Base-by-base conservation (phyloP, 2,797 vertebrate species). In the Danio tinwini region DNA sequence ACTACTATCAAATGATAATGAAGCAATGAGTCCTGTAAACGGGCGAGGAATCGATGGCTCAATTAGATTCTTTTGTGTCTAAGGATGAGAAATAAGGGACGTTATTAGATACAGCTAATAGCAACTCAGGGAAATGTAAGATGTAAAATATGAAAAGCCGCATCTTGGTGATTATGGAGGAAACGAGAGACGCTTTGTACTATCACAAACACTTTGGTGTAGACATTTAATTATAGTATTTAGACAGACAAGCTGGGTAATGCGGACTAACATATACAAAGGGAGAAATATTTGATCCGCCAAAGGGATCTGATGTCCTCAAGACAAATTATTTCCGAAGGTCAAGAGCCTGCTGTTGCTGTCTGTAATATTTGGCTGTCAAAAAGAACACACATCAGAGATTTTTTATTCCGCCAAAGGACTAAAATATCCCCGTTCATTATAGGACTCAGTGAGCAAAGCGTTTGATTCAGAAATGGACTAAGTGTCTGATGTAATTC, bases 361-460 rank as follows among this genome's bases (percentile, higher is more conserved):
- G 6, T 63, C 45, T 71, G 50, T 19, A 69, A 75, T 81, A 50
- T 82, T 71, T 55, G 59, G 47, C 21, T 50, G 39, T 70, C 72
- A 64, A 65, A 72, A 49, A n/a, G 65, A 53, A 21, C n/a, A 39
- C 6, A 2, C 29, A 39, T 74, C 17, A 44, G 17, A 55, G 52
- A 72, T 61, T 82, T 81, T 81, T 70, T 61, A 69, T 40, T 64
- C 58, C 9, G 82, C 87, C 59, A 87, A 75, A 87, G 85, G 82
- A 84, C 16, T 49, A 86, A 84, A 86, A 87, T 87, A 65, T 47
- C 45, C 11, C 59, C 78, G 79, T 82, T 74, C 71, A 76, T 74
- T 0, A 72, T 85, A 70, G 45, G 67, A 80, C 62, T 80, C 56
- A 29, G 70, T 45, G 42, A 70, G 71, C 62, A 50, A 44, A 17